Conservation (phyloP, 2,888 invertebrate genomes). For the Elegia similella region DNA sequence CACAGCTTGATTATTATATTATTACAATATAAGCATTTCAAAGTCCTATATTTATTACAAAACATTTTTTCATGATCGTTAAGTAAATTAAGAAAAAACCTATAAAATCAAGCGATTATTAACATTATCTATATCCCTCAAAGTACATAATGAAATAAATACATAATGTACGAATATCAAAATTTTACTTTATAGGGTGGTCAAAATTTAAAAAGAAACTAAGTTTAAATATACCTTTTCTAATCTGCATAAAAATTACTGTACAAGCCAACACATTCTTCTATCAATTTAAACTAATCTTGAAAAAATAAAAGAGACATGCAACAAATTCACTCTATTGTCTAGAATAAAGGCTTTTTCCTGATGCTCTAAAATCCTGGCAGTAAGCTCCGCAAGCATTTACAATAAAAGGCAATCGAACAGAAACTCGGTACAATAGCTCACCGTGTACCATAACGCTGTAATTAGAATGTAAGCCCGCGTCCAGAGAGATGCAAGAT, state of each 20-base stretch:
- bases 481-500: slow-evolving; percentile 35
- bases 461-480: slow-evolving; percentile 55
- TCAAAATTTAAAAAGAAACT: too few species aligned
- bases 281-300: slow-evolving; percentile 13
- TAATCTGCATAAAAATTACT: not conserved
- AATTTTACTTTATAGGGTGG: too few species aligned
- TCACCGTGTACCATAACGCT: slow-evolving; percentile 64
- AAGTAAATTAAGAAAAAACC: too few species aligned
- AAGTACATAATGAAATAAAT: too few species aligned
- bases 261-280: not conserved
- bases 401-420: slow-evolving; percentile 61
- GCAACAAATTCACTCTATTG: slow-evolving; percentile 25
- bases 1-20: too few species aligned
- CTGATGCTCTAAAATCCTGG: slow-evolving; percentile 36
- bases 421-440: slow-evolving; percentile 58
- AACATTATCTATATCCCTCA: too few species aligned
- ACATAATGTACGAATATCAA: too few species aligned
- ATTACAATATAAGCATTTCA: too few species aligned
- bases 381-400: slow-evolving; percentile 50
- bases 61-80: too few species aligned
- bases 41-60: too few species aligned
- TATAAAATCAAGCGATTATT: too few species aligned
- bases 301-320: slow-evolving; percentile 13
- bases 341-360: slow-evolving; percentile 23
- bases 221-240: too few species aligned